Evolutionary conservation across 64 coral and sea anemone species (phyloP).

Genomic region (Orbicella faveolata): DNA sequence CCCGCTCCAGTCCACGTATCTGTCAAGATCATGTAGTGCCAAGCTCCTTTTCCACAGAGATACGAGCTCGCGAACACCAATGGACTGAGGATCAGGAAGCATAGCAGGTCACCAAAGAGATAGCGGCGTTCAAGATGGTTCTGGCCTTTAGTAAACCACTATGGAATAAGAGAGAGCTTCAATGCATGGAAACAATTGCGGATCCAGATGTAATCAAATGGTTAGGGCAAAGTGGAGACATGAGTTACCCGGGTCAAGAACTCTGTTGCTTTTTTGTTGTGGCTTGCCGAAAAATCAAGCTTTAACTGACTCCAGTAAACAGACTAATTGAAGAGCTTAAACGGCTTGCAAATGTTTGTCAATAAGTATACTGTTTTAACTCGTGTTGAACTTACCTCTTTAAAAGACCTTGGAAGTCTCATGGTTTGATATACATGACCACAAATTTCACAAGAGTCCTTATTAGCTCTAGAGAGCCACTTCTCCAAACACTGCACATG

Average conservation of each 20-base stretch:
- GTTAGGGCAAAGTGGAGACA: too few species aligned
- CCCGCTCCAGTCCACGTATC: conserved; percentile 72
- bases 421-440: conserved; percentile 57
- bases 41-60: conserved; percentile 78
- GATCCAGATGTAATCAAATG: too few species aligned
- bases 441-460: conserved; percentile 82
- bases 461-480: conserved; percentile 84
- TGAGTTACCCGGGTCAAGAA: too few species aligned
- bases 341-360: too few species aligned
- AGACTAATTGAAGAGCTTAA: too few species aligned
- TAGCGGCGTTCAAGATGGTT: conserved; percentile 71
- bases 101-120: conserved; percentile 68
- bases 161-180: neutral
- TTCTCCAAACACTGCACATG: conserved; percentile 78
- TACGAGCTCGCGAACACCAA: conserved; percentile 66
- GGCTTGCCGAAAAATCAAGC: too few species aligned
- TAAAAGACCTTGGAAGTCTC: conserved; percentile 59
- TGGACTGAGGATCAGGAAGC: conserved; percentile 79
- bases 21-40: conserved; percentile 68
- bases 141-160: conserved; percentile 73
- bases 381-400: conserved; percentile 45
- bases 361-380: too few species aligned
- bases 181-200: neutral
- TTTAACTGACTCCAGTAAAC: too few species aligned
- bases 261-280: too few species aligned